These are phyloP conservation scores for Actenoides hombroni DNA, from an alignment of 2,113 vertebrate species.

Conservation along the genomic window DNA sequence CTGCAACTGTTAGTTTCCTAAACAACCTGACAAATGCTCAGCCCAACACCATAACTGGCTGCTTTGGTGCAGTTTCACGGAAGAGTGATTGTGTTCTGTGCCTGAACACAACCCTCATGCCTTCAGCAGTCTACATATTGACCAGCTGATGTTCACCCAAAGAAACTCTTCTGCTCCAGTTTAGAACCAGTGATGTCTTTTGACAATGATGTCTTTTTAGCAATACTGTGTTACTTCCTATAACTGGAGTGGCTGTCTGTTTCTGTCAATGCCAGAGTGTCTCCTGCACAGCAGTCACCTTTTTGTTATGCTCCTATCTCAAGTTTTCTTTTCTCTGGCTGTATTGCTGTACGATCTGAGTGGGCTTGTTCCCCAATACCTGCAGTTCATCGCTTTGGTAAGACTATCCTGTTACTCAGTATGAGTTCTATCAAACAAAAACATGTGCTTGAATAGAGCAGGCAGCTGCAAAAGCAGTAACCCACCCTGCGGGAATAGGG, in stretches of 20 bases:
- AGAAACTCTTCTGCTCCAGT: not conserved
- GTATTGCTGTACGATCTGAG: not conserved
- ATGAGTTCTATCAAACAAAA: not conserved
- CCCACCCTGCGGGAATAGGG: fast-evolving
- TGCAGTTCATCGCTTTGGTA: not conserved
- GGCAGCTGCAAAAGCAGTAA: not conserved
- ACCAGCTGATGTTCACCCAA: not conserved
- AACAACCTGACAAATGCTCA: not conserved
- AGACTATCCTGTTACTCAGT: not conserved
- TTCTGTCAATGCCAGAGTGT: not conserved
- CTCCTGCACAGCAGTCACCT: not conserved
- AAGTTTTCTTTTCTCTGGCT: not conserved
- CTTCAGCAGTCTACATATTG: not conserved
- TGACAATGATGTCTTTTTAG: not conserved
- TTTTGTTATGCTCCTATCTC: not conserved
- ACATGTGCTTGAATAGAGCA: not conserved
- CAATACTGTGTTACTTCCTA: not conserved
- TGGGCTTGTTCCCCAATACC: not conserved
- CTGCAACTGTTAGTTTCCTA: not conserved
- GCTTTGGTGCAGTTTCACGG: not conserved
- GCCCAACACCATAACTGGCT: not conserved
- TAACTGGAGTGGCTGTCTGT: not conserved
- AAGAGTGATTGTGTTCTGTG: not conserved
- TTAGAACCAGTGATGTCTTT: not conserved
- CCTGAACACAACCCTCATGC: not conserved